Evolutionary conservation across 2,113 vertebrate species (phyloP).

Genomic region (Lanius collurio): DNA sequence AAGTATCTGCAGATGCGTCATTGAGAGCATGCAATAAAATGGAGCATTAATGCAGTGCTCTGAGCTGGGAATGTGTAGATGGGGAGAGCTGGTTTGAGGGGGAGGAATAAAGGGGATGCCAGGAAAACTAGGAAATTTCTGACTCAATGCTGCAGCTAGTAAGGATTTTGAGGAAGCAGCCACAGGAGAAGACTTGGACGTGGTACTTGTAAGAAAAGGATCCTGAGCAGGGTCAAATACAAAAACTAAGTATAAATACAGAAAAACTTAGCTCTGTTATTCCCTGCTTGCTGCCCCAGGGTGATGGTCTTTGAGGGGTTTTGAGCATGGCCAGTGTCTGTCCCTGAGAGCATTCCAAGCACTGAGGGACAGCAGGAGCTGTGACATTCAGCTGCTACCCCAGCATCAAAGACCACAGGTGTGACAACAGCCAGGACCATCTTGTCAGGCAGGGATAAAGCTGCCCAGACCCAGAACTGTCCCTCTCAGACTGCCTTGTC

Average conservation of each 20-base stretch:
- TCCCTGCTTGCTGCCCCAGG: background rate
- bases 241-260: background rate
- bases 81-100: background rate
- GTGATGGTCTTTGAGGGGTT: background rate
- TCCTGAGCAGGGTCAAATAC: background rate
- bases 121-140: conserved; percentile 20
- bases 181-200: background rate
- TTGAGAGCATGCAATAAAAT: conserved; percentile 44
- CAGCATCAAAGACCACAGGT: background rate
- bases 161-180: background rate
- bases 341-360: background rate
- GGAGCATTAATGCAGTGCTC: background rate
- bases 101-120: background rate
- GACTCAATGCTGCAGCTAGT: background rate
- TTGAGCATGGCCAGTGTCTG: background rate
- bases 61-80: background rate
- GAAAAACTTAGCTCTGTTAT: background rate
- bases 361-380: background rate
- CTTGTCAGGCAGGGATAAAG: background rate
- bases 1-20: conserved; percentile 61
- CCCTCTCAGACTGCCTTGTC: background rate
- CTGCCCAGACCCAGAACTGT: background rate
- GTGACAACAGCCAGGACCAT: background rate
- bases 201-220: background rate
- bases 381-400: background rate